These are phyloP conservation scores for Kryphioiulus occultus DNA, from an alignment of 2,888 invertebrate species.

Conservation along the genomic window DNA sequence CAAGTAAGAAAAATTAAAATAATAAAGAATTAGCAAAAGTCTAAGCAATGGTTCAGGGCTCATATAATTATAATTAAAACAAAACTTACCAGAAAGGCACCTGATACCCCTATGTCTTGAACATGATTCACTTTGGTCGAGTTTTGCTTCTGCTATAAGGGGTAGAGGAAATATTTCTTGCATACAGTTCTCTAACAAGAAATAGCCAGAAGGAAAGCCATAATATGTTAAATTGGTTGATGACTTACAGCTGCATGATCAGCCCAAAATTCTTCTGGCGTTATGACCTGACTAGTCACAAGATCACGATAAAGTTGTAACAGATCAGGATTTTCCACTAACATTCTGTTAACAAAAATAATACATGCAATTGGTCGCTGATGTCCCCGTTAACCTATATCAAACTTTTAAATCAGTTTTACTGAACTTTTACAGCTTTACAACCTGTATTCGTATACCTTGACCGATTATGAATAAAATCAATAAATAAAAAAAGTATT, in stretches of 20 bases:
- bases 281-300: conserved; percentile 93
- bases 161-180: background rate
- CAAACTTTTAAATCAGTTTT: no score
- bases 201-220: background rate
- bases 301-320: conserved; percentile 95
- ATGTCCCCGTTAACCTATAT: no score
- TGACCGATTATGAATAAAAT: no score
- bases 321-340: conserved; percentile 88
- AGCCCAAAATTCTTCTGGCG: conserved; percentile 98
- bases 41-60: no score
- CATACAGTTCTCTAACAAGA: background rate
- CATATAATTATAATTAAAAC: background rate
- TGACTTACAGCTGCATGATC: conserved; percentile 73
- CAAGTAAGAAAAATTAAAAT: conserved; percentile 30
- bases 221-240: background rate
- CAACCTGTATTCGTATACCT: no score
- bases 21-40: background rate
- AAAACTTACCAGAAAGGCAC: conserved; percentile 69
- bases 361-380: background rate
- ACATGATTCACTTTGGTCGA: conserved; percentile 72
- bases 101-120: conserved; percentile 78
- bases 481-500: no score
- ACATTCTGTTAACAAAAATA: conserved; percentile 68
- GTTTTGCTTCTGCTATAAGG: conserved; percentile 50
- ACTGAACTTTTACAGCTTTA: no score